These are phyloP conservation scores for Synaphobranchus kaupii DNA, from an alignment of 2,797 vertebrate species.

Conservation along the genomic window DNA sequence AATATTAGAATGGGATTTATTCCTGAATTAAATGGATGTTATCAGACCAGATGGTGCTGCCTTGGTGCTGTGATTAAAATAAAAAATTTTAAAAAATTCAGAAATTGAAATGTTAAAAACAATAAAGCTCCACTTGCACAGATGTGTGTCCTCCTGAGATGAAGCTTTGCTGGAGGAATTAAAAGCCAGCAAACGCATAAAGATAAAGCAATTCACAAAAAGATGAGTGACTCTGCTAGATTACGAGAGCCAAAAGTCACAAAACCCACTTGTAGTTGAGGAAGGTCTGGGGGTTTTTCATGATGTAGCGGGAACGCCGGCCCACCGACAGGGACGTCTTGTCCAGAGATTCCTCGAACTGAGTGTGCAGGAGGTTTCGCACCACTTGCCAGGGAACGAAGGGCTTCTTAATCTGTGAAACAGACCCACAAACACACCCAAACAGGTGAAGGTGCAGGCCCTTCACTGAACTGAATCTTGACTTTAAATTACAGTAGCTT, in stretches of 20 bases:
- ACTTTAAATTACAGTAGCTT: neutral
- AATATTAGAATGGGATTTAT: neutral
- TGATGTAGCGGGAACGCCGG: constrained; percentile 86
- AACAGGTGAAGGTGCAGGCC: neutral
- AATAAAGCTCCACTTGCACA: constrained; percentile 1
- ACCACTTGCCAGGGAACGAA: constrained; percentile 91
- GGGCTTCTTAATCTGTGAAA: constrained; percentile 79
- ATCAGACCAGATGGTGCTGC: constrained; percentile 12
- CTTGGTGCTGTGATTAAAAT: neutral
- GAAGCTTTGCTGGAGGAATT: neutral
- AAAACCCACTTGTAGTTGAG: constrained; percentile 88
- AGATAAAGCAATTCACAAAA: neutral
- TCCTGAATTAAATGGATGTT: neutral
- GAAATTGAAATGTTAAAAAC: constrained; percentile 12
- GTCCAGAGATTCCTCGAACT: constrained; percentile 87
- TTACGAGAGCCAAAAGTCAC: neutral
- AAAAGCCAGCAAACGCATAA: neutral
- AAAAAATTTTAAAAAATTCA: neutral
- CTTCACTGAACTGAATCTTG: neutral
- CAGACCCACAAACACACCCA: constrained; percentile 20
- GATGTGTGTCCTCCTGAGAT: constrained; percentile 4
- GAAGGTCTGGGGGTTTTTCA: constrained; percentile 90
- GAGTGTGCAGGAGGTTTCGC: constrained; percentile 86
- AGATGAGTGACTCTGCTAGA: neutral
- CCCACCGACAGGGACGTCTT: constrained; percentile 91